phyloP scores from a whole-genome alignment of 2,797 vertebrate genomes.

The Rhinogobio ventralis region DNA sequence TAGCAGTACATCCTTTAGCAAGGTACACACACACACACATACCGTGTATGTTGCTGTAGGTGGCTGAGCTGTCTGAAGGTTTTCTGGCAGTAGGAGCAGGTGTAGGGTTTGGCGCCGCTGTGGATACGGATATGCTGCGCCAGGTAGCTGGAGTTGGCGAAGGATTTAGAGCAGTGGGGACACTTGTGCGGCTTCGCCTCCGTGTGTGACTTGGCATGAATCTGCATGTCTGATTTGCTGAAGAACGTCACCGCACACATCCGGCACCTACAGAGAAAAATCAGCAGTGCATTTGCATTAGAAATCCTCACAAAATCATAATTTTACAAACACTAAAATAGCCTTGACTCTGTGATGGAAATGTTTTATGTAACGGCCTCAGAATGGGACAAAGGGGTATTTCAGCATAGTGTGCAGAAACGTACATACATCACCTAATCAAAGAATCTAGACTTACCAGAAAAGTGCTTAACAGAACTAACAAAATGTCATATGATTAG shows the following conservation, averaged over 20 bases:
- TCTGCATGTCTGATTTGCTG: slow-evolving; percentile 99
- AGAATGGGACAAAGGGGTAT: too few species aligned
- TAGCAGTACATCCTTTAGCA: not conserved
- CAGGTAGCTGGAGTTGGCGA: slow-evolving; percentile 99
- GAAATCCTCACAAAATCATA: not conserved
- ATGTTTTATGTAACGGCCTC: too few species aligned
- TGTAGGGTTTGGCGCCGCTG: slow-evolving; percentile 98
- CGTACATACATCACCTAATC: too few species aligned
- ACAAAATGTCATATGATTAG: too few species aligned
- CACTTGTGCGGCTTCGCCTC: slow-evolving; percentile 99
- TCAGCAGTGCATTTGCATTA: not conserved
- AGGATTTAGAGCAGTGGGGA: slow-evolving; percentile 99
- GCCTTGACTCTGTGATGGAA: not conserved
- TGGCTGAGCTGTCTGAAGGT: slow-evolving; percentile 99
- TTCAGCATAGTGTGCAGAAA: too few species aligned
- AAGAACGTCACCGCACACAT: slow-evolving; percentile 99
- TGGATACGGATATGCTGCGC: slow-evolving; percentile 99
- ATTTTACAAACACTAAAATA: not conserved
- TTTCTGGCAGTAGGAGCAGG: slow-evolving; percentile 99
- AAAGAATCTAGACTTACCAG: too few species aligned
- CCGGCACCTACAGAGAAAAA: slow-evolving; percentile 83
- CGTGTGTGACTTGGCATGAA: slow-evolving; percentile 96
- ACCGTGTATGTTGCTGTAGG: slow-evolving; percentile 99
- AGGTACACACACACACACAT: slow-evolving; percentile 56
- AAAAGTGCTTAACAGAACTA: too few species aligned